Conservation (phyloP, 1,140 invertebrate species). For the Diachasma alloeum region DNA sequence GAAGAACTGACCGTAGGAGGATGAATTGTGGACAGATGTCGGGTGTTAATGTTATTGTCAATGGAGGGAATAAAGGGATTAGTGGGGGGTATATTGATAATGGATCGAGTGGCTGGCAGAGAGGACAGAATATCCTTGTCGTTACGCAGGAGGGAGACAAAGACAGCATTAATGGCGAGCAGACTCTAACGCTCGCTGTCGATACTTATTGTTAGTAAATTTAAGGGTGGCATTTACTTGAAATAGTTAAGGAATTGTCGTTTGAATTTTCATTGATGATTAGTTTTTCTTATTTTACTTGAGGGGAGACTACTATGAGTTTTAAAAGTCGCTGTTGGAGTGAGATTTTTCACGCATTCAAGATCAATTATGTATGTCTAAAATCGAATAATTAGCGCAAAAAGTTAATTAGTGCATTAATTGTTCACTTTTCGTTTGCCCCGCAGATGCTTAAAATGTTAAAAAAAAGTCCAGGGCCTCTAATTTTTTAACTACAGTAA, state of each 20-base stretch:
- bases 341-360: too few species aligned
- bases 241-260: not conserved
- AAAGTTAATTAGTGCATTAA: too few species aligned
- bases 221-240: conserved; percentile 7
- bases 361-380: too few species aligned
- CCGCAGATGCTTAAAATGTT: too few species aligned
- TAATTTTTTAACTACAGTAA: too few species aligned
- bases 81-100: conserved; percentile 27
- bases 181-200: conserved; percentile 39
- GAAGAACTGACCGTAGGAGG: not conserved
- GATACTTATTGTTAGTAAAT: conserved; percentile 56
- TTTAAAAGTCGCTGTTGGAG: too few species aligned
- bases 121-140: conserved; percentile 50
- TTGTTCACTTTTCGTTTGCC: too few species aligned
- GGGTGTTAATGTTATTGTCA: not conserved
- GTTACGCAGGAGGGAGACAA: conserved; percentile 52
- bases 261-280: too few species aligned
- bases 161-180: conserved; percentile 43
- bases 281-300: too few species aligned
- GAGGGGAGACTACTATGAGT: too few species aligned
- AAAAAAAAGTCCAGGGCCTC: too few species aligned
- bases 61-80: not conserved
- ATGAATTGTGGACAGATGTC: conserved; percentile 11
- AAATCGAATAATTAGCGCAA: too few species aligned
- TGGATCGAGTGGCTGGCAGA: conserved; percentile 38